Conservation (phyloP, 1,140 invertebrate species). For the Drosophila nebulosa region DNA sequence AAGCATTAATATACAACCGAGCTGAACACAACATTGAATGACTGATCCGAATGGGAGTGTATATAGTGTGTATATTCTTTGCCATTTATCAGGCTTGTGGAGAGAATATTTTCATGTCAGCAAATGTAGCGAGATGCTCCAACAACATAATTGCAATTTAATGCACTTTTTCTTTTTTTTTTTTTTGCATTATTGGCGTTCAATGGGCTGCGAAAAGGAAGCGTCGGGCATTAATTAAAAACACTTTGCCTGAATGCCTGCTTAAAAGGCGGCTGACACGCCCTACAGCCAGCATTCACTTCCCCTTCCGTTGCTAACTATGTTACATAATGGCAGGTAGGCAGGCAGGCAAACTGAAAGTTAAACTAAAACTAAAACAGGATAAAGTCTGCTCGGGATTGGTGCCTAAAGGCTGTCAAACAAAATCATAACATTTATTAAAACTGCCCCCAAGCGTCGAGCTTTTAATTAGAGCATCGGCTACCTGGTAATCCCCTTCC, state of each 20-base stretch:
- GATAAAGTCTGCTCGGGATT: background rate
- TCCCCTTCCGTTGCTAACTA: background rate
- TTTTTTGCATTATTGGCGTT: conserved; percentile 46
- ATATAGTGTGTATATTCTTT: conserved; percentile 2
- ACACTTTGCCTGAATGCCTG: conserved; percentile 43
- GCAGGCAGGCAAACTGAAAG: background rate
- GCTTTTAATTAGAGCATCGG: conserved; percentile 68
- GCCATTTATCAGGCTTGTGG: conserved; percentile 46
- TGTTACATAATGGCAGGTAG: conserved; percentile 9
- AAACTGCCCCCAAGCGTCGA: conserved; percentile 42
- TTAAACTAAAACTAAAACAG: conserved; percentile 13
- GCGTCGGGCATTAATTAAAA: conserved; percentile 69
- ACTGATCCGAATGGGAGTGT: background rate
- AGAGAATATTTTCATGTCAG: conserved; percentile 46
- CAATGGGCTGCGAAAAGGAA: conserved; percentile 50
- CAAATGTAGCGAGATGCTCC: conserved; percentile 8
- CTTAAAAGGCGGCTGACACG: background rate
- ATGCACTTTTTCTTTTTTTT: conserved; percentile 43
- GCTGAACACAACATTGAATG: background rate
- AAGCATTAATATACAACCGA: conserved; percentile 19
- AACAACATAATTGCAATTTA: conserved; percentile 73
- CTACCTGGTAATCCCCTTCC: conserved; percentile 1
- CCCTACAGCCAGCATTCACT: background rate
- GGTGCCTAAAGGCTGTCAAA: conserved; percentile 47
- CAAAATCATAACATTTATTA: conserved; percentile 73